Base-by-base conservation (phyloP, 1,140 invertebrate genomes). In the Sarcophaga peregrina region DNA sequence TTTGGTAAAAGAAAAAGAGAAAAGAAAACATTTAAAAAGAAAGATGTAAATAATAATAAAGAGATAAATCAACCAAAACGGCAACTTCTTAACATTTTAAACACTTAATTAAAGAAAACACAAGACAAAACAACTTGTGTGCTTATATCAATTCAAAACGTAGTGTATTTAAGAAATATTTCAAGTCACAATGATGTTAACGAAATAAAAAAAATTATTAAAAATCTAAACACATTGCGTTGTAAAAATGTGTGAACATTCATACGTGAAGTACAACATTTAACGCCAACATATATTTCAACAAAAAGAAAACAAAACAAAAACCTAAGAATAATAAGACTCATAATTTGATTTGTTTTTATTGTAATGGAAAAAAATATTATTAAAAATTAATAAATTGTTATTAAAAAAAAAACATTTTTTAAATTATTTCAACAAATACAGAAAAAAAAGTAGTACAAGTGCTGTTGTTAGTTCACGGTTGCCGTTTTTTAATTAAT, bases 191-290 rank as follows among this genome's bases (percentile, higher is more conserved):
- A 37, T 37, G 25, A 37, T 37, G 25, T 37, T 37, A 4, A 37
- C 4, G 25, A 37, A 37, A 37, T 37, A 37, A 37, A 37, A 37
- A 37, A 37, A 37, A 37, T 37, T 37, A 68, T 68, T 68, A 17
- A 68, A 68, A 68, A 68, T 68, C 62, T 68, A 20, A 68, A 15
- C 62, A 68, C 62, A 17, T 68, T 4, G 1, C 17, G 20, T 68
- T 68, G 62, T 68, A 68, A 68, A 68, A 20, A 68, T 68, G 62
- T 68, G 62, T 68, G 62, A 68, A 68, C 62, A 68, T 68, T 20
- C 17, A 68, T 68, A 68, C 10, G 62, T 68, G 62, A 68, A 68
- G 8, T 52, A 52, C 50, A 52, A 52, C 5, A 52, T 10, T 52
- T 37, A 37, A 68, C 62, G 62, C 62, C 62, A 68, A 68, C 17